Evolutionary conservation across 2,888 invertebrate species (phyloP).

Genomic region (Metallyticus violacea): DNA sequence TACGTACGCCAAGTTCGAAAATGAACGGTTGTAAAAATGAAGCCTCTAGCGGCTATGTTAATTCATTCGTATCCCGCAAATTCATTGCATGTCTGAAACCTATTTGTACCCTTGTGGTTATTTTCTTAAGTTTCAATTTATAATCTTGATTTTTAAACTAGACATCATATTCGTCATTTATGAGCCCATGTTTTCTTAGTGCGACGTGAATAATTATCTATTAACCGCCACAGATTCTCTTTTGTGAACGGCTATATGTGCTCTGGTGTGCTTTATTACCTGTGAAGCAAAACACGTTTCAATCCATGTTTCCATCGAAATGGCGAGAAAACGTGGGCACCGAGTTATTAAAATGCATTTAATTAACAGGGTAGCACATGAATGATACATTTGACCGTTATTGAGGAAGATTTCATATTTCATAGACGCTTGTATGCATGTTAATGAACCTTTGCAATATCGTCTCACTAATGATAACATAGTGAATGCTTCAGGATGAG

Average conservation of each 20-base stretch:
- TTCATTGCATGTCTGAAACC: neutral
- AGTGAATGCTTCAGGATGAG: no score
- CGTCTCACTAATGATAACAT: no score
- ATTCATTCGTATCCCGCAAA: neutral
- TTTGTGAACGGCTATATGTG: neutral
- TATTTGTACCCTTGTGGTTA: neutral
- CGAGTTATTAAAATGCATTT: neutral
- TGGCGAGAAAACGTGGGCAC: neutral
- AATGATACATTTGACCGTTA: neutral
- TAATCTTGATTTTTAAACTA: neutral
- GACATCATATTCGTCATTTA: neutral
- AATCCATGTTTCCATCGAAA: neutral
- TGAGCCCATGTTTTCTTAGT: neutral
- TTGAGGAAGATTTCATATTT: neutral
- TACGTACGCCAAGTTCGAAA: no score
- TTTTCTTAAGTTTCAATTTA: neutral
- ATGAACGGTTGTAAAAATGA: no score
- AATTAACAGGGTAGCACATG: neutral
- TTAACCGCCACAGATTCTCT: neutral
- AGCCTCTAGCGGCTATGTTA: neutral
- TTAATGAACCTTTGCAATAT: no score
- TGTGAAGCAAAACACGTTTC: neutral
- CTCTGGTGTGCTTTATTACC: neutral
- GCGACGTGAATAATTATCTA: no score
- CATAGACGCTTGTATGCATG: neutral